Percentiles rank a stretch among this genome's conserved stretches.
Conservation (phyloP, 2,888 invertebrate genomes). For the Hoplodrina ambigua region DNA sequence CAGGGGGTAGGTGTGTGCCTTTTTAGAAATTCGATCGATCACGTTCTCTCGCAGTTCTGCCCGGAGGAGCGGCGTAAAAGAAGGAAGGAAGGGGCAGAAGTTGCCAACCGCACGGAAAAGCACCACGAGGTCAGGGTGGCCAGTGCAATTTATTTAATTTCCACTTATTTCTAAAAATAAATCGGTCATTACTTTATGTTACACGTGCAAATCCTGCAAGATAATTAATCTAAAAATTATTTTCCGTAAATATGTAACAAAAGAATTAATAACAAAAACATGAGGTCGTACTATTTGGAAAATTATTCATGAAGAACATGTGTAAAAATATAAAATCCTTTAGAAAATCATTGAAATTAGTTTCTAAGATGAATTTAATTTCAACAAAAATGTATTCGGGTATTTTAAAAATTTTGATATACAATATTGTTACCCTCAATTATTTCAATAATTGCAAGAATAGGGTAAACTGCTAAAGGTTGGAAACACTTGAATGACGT, state of each 20-base stretch:
- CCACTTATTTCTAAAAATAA: conserved; percentile 60
- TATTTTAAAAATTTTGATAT: background rate
- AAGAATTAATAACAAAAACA: background rate
- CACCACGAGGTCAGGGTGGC: conserved; percentile 88
- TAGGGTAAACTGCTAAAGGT: conserved; percentile 49
- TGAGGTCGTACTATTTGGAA: background rate
- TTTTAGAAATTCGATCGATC: conserved; percentile 91
- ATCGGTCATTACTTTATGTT: conserved; percentile 14
- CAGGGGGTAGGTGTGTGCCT: conserved; percentile 89
- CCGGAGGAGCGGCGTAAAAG: conserved; percentile 89
- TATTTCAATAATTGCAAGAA: conserved; percentile 21
- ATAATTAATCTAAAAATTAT: conserved; percentile 1
- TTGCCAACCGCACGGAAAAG: conserved; percentile 84
- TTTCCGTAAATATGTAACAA: background rate
- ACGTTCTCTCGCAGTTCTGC: conserved; percentile 89
- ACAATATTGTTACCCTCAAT: conserved; percentile 21
- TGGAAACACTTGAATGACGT: conserved; percentile 74
- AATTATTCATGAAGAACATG: background rate
- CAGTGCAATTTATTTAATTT: conserved; percentile 52
- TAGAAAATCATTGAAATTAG: background rate
- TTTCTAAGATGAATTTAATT: background rate
- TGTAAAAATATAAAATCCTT: background rate
- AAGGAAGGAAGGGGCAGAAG: conserved; percentile 88
- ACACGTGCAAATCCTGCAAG: background rate
- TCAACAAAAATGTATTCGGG: fast-evolving